Evolutionary conservation across 2,113 vertebrate species (phyloP).

Genomic region (Dipodomys stephensi): DNA sequence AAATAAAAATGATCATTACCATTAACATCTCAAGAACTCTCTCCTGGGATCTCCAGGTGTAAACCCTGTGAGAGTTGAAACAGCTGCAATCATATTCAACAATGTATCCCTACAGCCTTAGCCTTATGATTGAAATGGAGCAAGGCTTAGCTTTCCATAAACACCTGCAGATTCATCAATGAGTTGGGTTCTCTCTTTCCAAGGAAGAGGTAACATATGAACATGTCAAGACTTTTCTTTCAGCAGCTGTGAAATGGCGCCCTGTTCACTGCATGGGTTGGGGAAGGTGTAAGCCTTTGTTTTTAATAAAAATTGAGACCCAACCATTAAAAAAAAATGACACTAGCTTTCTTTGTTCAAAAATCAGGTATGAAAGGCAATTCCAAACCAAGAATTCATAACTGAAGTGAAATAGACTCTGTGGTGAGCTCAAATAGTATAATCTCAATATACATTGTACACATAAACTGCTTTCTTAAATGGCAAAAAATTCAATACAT

Average conservation of each 20-base stretch:
- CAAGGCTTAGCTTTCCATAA: neutral
- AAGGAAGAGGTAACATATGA: neutral
- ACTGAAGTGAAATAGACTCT: too few relatives aligned
- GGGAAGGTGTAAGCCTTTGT: neutral
- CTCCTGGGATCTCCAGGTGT: neutral
- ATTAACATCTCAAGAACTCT: neutral
- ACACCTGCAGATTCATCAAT: neutral
- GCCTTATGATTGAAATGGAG: neutral
- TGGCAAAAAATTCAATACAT: too few relatives aligned
- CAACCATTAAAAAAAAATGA: neutral
- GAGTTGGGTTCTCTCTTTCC: neutral
- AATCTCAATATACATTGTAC: too few relatives aligned
- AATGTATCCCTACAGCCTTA: neutral
- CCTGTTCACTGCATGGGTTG: neutral
- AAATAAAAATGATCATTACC: neutral
- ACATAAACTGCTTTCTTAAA: too few relatives aligned
- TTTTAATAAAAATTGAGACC: neutral
- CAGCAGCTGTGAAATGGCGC: neutral
- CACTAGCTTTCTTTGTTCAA: neutral
- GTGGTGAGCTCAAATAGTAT: too few relatives aligned
- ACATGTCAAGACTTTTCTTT: neutral
- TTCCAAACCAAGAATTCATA: neutral
- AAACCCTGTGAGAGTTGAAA: neutral
- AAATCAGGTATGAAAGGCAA: slow-evolving; percentile 9
- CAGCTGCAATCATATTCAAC: too few relatives aligned